Evolutionary conservation across 2,888 invertebrate genomes (phyloP).

Genomic region (Hemaris fuciformis): DNA sequence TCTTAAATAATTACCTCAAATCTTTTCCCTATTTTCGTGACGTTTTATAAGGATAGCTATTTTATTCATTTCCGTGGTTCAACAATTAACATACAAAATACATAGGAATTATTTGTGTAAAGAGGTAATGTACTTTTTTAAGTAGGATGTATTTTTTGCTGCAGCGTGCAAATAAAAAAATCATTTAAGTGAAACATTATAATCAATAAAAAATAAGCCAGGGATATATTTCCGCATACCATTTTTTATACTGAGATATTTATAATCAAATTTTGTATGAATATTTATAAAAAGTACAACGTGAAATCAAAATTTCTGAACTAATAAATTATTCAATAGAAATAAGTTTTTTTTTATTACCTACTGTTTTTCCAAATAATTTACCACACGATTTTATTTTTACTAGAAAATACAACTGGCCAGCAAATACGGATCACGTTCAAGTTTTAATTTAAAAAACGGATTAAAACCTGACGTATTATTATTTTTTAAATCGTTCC

Average conservation of each 20-base stretch:
- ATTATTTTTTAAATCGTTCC: constrained; percentile 31
- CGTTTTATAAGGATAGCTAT: neutral
- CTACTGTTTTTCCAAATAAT: no score
- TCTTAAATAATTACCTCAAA: neutral
- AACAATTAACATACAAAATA: neutral
- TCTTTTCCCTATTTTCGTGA: neutral
- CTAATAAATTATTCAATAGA: neutral
- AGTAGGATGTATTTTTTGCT: neutral
- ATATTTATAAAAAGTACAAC: neutral
- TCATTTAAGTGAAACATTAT: neutral
- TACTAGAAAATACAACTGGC: constrained; percentile 30
- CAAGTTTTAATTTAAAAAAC: constrained; percentile 57
- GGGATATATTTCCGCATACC: neutral
- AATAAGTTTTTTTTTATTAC: no score
- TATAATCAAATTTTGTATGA: neutral
- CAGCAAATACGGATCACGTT: constrained; percentile 46
- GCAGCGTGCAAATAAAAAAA: neutral
- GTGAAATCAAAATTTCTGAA: neutral
- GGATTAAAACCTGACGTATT: constrained; percentile 56
- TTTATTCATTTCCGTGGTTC: neutral
- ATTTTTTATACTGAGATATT: neutral
- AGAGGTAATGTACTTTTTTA: neutral
- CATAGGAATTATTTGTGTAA: neutral
- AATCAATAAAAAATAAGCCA: neutral
- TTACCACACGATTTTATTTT: neutral